Evolutionary conservation across 2,113 vertebrate species (phyloP), one percentile per base, ranked within the genome.

Genomic region (Chaetura pelagica): DNA sequence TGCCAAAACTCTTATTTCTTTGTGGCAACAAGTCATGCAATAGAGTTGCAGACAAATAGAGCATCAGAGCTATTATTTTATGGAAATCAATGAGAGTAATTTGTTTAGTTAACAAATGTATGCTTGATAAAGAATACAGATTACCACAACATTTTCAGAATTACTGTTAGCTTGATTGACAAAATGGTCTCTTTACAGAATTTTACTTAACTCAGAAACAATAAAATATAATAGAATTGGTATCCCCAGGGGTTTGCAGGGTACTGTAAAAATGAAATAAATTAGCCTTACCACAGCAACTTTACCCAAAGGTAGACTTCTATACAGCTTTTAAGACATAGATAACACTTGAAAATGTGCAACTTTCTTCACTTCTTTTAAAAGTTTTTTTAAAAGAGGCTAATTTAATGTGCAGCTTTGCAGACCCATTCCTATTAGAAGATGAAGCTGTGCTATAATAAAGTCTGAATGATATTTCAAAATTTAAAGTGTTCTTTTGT

Each of bases 71-170:
- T 87, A 64, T 91, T 96, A 78, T 90, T 59, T 86, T 76, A 30
- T 72, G 58, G 69, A 96, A 96, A 96, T 96, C 96, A 97, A 93
- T 42, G 94, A 96, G 51, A 96, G 51, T 48, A 22, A 32, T 83
- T 96, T 97, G 68, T 97, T 96, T 96, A 94, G 87, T 96, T 84
- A 97, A 84, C 82, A 97, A 96, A 87, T 93, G 75, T 30, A 76
- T 90, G 64, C 26, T 97, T 97, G 95, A 96, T 95, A 96, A 97
- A 96, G 92, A 87, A 58, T 51, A 58, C n/a, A 95, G 38, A 94
- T 86, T 91, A 74, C 79, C 19, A 23, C 57, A 95, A 81, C 49
- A 26, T 75, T 95, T 96, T 94, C 66, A 73, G 75, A 89, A 74
- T 42, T 94, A 72, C 61, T 90, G 49, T 91, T 96, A 90, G 21